Evolutionary conservation across 2,888 invertebrate species (phyloP).

Genomic region (Chorisops tibialis): DNA sequence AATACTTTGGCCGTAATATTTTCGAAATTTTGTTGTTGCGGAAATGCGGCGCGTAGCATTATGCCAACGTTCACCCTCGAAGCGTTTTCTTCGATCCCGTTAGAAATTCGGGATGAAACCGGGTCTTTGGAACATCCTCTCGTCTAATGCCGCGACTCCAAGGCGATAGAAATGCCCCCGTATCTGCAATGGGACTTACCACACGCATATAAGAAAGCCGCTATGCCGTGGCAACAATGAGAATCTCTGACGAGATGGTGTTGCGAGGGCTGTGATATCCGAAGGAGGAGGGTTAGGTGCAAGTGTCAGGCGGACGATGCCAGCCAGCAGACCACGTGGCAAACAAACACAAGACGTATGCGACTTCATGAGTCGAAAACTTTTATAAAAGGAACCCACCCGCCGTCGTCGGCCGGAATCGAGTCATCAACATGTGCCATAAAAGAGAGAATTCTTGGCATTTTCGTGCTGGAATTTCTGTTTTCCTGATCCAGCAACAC

Average conservation of each 20-base stretch:
- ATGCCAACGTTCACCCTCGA: not conserved
- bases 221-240: not conserved
- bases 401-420: not conserved
- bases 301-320: too few species aligned
- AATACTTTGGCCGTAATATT: too few species aligned
- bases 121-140: conserved; percentile 22
- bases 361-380: too few species aligned
- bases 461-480: conserved; percentile 44
- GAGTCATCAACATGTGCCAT: not conserved
- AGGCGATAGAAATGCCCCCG: not conserved
- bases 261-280: not conserved
- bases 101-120: conserved; percentile 24
- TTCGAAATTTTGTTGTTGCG: not conserved
- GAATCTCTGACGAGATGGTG: not conserved
- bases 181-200: not conserved
- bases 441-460: not conserved
- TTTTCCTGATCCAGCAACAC: conserved; percentile 52
- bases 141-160: conserved; percentile 20
- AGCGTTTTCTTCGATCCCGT: conserved; percentile 16
- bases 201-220: not conserved
- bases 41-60: not conserved
- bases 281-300: not conserved
- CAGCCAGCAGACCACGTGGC: not conserved
- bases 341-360: not conserved
- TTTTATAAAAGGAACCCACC: too few species aligned